Evolutionary conservation across 2,113 vertebrate species (phyloP), one percentile per base, ranked within the genome.

Genomic region (Macrotis lagotis): DNA sequence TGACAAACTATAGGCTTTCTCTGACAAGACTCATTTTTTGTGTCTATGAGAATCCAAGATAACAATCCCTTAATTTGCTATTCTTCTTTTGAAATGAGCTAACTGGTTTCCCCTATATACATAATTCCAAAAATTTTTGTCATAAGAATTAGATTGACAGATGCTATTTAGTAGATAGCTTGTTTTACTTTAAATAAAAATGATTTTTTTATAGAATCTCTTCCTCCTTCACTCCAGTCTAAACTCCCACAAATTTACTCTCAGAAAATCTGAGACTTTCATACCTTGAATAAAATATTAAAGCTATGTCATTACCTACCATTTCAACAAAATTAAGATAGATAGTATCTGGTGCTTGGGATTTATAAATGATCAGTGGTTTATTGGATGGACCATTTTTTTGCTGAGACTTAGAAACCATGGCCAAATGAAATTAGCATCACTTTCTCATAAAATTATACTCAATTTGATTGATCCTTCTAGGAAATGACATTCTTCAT

Each of bases 31-130:
- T 74, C 91, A 93, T 74, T 97, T 96, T 95, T 96, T 59, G 51
- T 98, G 95, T 95, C 93, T 97, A 93, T 95, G 90, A 66, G 28
- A 96, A 97, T 90, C 91, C 49, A 49, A 96, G 92, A 94, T 96
- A 59, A 95, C 90, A 95, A 95, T 97, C 94, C 96, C 12, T 51
- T 88, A 55, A 92, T 96, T 95, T 95, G 12, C 47, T 26, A 8
- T 89, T 48, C 47, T 47, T 25, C 93, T 94, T 95, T 47, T 92
- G 25, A 93, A 98, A 97, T 96, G 92, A 98, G 89, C 59, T 90
- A 96, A 92, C 93, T 94, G 93, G 44, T 96, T 90, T 91, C 28
- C 95, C 92, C 94, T 48, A 96, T 95, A 37, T 28, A 92, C 92
- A 96, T 48, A 51, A 97, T 95, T 95, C 92, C 47, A 92, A 95